A percentile compares a stretch with the other conserved stretches of the same genome.
Conservation (phyloP, 2,113 vertebrate genomes). For the Mesitornis unicolor region DNA sequence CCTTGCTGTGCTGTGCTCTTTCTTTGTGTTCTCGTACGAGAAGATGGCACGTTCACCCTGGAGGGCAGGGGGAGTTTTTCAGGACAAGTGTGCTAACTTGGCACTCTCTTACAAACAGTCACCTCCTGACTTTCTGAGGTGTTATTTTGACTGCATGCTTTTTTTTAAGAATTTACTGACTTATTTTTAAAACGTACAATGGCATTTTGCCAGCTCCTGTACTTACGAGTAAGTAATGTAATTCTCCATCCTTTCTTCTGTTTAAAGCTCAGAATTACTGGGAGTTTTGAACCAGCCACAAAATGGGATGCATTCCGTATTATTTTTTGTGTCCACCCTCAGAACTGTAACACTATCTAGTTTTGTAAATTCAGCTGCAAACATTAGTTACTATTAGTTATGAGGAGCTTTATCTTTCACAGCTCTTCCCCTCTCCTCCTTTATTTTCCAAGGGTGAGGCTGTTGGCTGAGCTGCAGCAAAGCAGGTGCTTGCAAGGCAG, state of each 20-base stretch:
- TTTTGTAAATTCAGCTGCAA: not conserved
- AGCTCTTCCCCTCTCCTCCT: not conserved
- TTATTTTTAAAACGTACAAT: not conserved
- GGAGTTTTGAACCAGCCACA: not conserved
- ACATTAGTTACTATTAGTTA: not conserved
- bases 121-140: not conserved
- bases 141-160: not conserved
- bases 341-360: not conserved
- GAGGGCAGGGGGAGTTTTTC: not conserved
- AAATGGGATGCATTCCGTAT: not conserved
- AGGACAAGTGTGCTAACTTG: not conserved
- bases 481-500: not conserved
- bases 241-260: not conserved
- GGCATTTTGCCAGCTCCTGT: not conserved
- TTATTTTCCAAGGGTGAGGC: not conserved
- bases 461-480: not conserved
- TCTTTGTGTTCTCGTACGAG: not conserved
- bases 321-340: not conserved
- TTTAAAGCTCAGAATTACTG: not conserved
- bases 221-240: not conserved
- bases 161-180: not conserved
- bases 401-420: not conserved
- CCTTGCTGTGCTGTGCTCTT: not conserved
- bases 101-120: not conserved
- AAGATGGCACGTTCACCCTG: constrained; percentile 11